Percentiles rank a stretch among this genome's conserved stretches.
These are phyloP conservation scores for Agonopterix subpropinquella DNA, from an alignment of 2,888 invertebrate genomes.

Conservation along the genomic window DNA sequence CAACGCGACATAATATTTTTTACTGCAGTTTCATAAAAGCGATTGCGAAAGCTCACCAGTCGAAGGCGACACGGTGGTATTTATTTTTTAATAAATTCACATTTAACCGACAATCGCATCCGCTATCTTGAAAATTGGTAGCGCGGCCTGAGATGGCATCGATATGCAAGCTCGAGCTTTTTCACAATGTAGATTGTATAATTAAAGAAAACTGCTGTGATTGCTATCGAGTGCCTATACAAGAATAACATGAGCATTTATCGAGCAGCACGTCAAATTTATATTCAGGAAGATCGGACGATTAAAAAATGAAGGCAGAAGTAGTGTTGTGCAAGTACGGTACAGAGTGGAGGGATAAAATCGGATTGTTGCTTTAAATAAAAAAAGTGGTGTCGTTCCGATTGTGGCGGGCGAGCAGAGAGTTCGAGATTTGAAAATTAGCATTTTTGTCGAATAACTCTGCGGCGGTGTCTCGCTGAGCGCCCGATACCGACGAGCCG, in stretches of 20 bases:
- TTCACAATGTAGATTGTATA: constrained; percentile 67
- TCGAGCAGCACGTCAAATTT: constrained; percentile 33
- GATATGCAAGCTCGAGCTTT: constrained; percentile 40
- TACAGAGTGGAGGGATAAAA: constrained; percentile 32
- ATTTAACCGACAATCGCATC: constrained; percentile 50
- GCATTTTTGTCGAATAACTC: constrained; percentile 76
- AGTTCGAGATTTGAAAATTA: constrained; percentile 72
- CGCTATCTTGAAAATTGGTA: constrained; percentile 63
- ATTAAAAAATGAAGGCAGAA: constrained; percentile 3
- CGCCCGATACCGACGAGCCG: constrained; percentile 61
- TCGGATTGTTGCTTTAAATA: constrained; percentile 49
- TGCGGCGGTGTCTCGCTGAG: constrained; percentile 65
- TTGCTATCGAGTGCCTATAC: constrained; percentile 49
- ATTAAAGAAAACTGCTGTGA: constrained; percentile 64
- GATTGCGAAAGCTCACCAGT: constrained; percentile 36
- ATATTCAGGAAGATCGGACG: constrained; percentile 18
- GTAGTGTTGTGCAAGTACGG: constrained; percentile 22
- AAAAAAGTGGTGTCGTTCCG: constrained; percentile 57
- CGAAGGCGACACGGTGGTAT: constrained; percentile 31
- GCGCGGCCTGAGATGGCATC: constrained; percentile 47
- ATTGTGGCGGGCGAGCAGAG: constrained; percentile 55
- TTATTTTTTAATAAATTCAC: constrained; percentile 60
- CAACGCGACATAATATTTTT: constrained; percentile 59
- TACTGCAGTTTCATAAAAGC: constrained; percentile 43
- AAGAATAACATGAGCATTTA: constrained; percentile 40